phyloP scores from a whole-genome alignment of 1,140 invertebrate species.

The Drosophila prosaltans region DNA sequence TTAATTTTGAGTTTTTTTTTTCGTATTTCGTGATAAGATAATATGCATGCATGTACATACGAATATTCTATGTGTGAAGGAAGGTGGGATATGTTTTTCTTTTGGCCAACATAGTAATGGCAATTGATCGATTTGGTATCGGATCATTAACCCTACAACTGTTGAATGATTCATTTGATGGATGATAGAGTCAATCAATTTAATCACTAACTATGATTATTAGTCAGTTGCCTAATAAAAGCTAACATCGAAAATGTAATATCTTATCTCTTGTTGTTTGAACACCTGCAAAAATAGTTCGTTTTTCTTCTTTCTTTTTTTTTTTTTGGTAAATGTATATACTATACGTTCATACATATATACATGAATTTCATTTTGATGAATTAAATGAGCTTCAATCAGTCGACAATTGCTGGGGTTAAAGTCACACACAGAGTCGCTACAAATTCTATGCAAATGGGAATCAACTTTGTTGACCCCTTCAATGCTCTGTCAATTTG shows the following conservation, averaged over 20 bases:
- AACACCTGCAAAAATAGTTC: constrained; percentile 10
- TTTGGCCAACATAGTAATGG: constrained; percentile 3
- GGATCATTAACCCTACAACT: constrained; percentile 4
- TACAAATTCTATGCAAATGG: not conserved
- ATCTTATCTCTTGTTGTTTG: constrained; percentile 7
- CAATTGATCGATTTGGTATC: not conserved
- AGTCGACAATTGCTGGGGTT: constrained; percentile 16
- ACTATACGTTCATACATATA: not conserved
- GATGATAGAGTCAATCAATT: constrained; percentile 10
- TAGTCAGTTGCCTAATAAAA: constrained; percentile 2
- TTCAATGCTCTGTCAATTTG: constrained; percentile 19
- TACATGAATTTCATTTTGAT: not conserved
- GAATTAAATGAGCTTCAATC: constrained; percentile 21
- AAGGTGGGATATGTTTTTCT: not conserved
- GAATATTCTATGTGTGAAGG: not conserved
- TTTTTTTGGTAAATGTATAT: not conserved
- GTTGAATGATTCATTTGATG: constrained; percentile 7
- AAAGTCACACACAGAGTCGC: not conserved
- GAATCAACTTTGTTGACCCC: constrained; percentile 2
- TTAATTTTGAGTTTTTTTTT: not conserved
- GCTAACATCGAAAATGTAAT: constrained; percentile 3
- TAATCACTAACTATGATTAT: constrained; percentile 13
- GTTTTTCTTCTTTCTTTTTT: not conserved
- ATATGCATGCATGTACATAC: not conserved
- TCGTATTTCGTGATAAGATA: not conserved